phyloP scores from a whole-genome alignment of 2,888 invertebrate genomes.

The Lysandra coridon region DNA sequence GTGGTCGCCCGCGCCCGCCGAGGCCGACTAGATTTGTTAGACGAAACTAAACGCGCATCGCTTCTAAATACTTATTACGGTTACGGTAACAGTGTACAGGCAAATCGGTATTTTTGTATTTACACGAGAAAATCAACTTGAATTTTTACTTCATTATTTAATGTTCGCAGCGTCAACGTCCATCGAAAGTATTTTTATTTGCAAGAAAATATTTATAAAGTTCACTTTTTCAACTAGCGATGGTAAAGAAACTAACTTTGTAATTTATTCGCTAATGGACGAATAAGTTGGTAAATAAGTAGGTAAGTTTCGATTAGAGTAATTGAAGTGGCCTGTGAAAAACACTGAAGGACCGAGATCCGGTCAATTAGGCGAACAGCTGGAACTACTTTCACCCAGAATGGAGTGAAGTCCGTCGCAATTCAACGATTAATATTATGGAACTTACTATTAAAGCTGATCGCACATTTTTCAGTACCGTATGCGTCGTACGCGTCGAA shows the following conservation, averaged over 20 bases:
- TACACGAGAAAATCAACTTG: not conserved
- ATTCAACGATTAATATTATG: not conserved
- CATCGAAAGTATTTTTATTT: constrained; percentile 7
- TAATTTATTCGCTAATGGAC: constrained; percentile 30
- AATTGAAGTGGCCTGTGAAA: constrained; percentile 43
- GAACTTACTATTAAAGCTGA: too few relatives aligned
- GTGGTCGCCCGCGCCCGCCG: constrained; percentile 52
- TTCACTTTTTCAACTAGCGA: constrained; percentile 1
- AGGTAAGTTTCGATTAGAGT: constrained; percentile 41
- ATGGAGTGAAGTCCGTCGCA: not conserved
- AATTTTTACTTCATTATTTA: not conserved
- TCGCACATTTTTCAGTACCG: too few relatives aligned
- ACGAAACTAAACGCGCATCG: constrained; percentile 32
- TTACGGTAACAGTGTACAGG: not conserved
- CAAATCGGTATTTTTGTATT: not conserved
- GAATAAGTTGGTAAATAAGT: constrained; percentile 34
- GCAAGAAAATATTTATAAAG: constrained; percentile 16
- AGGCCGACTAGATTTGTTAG: constrained; percentile 45
- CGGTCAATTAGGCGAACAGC: constrained; percentile 46
- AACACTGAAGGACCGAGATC: constrained; percentile 23
- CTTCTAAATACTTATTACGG: not conserved
- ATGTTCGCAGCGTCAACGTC: not conserved
- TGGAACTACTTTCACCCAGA: constrained; percentile 32
- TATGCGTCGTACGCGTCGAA: too few relatives aligned
- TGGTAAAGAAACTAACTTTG: constrained; percentile 4